Percentiles rank a stretch among this genome's conserved stretches.
Evolutionary conservation across 2,113 vertebrate genomes (phyloP).

Genomic region (Prunella fulvescens): DNA sequence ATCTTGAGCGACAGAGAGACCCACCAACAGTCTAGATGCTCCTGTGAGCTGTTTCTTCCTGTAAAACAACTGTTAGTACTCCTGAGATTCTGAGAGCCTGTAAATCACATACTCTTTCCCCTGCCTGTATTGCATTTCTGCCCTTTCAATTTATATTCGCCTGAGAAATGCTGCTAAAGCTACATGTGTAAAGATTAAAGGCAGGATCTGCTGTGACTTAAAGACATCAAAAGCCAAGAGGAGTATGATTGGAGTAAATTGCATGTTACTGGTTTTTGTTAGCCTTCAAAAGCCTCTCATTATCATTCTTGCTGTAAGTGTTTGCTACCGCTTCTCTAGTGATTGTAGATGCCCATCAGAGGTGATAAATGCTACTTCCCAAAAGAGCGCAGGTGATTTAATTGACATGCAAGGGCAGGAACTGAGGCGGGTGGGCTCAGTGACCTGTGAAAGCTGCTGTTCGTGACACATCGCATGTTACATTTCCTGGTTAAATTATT

Average conservation of each 20-base stretch:
- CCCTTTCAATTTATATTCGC: slow-evolving; percentile 30
- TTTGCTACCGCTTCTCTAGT: slow-evolving; percentile 24
- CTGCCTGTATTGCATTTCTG: neutral
- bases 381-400: slow-evolving; percentile 39
- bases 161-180: slow-evolving; percentile 55
- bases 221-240: slow-evolving; percentile 66
- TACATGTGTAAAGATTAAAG: slow-evolving; percentile 71
- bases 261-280: slow-evolving; percentile 31
- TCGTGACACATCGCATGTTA: neutral
- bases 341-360: slow-evolving; percentile 67
- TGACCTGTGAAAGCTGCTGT: neutral
- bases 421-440: neutral
- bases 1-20: too few species aligned
- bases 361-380: slow-evolving; percentile 56
- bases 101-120: neutral
- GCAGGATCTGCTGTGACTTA: slow-evolving; percentile 47
- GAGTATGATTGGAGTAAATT: slow-evolving; percentile 57
- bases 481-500: slow-evolving; percentile 4
- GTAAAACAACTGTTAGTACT: slow-evolving; percentile 26
- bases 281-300: slow-evolving; percentile 61
- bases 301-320: slow-evolving; percentile 60
- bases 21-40: too few species aligned
- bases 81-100: neutral
- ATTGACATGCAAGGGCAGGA: slow-evolving; percentile 5
- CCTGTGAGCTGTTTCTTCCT: neutral